Evolutionary conservation across 2,797 vertebrate species (phyloP), one percentile per base, ranked within the genome.

Genomic region (Chaetophractus vellerosus): DNA sequence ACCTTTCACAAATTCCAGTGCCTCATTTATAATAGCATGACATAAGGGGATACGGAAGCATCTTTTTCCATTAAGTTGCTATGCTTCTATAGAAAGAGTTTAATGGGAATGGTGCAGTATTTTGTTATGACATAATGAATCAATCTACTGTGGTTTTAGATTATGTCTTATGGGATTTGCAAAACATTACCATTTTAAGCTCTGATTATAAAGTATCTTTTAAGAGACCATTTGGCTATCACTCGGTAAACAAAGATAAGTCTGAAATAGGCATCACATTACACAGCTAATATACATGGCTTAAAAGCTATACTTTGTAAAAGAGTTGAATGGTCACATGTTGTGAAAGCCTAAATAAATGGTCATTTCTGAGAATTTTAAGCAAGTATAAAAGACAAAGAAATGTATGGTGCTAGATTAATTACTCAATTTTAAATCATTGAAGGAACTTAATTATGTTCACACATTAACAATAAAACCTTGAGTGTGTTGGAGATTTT

Each of bases 381-480:
- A 96, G 83, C 78, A 96, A 90, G n/a, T 95, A 64, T 96, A 95
- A 96, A 96, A 93, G 93, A 90, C 78, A 98, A 91, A 93, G 87
- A 96, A 97, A 86, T 93, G 19, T 94, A 57, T 95, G 75, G 45
- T 94, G 61, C 80, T 79, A 64, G 84, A 97, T 86, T 96, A 97
- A 71, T 38, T 96, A 74, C 36, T 18, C 4, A 96, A 11, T 78
- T 96, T 48, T 93, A 97, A 89, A 57, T 97, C 82, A 93, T 98
- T 68, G 28, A 36, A 90, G 41, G 71, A 94, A 83, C 95, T 98
- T 96, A 85, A 96, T 98, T 97, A 93, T 68, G 24, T 97, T 97
- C 8, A 0, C 96, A 76, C 78, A 18, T 88, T 95, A 97, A 90
- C 85, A 97, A 83, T 41, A 66, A 71, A 91, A 96, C 83, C 33